phyloP scores from a whole-genome alignment of 2,888 invertebrate genomes.

The Metallyticus violacea region DNA sequence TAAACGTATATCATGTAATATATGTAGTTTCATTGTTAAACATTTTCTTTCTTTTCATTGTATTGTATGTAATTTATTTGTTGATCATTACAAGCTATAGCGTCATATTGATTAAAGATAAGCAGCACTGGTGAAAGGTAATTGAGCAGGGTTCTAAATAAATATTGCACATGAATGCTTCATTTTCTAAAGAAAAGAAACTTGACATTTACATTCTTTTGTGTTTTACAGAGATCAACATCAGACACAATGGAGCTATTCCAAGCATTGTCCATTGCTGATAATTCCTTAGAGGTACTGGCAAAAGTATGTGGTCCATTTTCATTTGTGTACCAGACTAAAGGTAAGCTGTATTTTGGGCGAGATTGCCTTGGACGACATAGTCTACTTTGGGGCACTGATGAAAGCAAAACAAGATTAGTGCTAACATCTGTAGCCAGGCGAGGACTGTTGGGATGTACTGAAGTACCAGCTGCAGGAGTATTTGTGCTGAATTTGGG shows the following conservation, averaged over 20 bases:
- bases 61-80: no score
- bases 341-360: conserved; percentile 68
- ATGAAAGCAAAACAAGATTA: conserved; percentile 17
- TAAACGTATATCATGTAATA: no score
- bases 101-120: no score
- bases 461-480: conserved; percentile 40
- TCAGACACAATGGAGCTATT: conserved; percentile 19
- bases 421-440: conserved; percentile 41
- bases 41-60: no score
- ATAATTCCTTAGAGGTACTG: conserved; percentile 43
- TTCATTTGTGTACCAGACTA: conserved; percentile 74
- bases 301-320: conserved; percentile 74
- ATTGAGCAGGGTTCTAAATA: no score
- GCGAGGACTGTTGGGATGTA: conserved; percentile 30
- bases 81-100: no score
- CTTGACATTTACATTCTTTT: background rate
- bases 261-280: background rate
- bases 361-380: conserved; percentile 84
- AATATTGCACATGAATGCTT: no score
- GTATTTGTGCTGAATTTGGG: conserved; percentile 34
- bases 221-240: background rate
- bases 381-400: conserved; percentile 60
- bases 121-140: no score
- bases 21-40: no score
- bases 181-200: no score